These are phyloP conservation scores for Halcyon senegalensis DNA, from an alignment of 2,113 vertebrate species.

Conservation along the genomic window DNA sequence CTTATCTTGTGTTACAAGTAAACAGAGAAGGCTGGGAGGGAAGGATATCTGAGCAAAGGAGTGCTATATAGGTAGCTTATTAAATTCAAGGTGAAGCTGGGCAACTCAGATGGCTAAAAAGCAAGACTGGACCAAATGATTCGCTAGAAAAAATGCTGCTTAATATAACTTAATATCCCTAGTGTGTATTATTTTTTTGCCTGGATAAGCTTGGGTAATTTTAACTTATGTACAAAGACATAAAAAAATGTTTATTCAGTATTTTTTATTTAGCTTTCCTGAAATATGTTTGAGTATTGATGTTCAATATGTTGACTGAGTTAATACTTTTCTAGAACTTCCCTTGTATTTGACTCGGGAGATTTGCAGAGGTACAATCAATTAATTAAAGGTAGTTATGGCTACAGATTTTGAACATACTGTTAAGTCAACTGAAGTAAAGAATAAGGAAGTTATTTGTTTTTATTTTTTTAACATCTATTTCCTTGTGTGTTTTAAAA, in stretches of 20 bases:
- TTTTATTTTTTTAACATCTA: neutral
- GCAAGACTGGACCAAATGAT: neutral
- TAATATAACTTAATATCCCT: neutral
- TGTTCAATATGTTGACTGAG: neutral
- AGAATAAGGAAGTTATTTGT: neutral
- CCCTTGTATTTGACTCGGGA: neutral
- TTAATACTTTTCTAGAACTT: neutral
- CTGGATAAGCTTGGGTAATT: neutral
- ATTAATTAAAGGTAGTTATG: neutral
- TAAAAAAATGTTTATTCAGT: neutral
- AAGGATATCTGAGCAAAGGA: neutral
- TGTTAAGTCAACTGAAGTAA: neutral
- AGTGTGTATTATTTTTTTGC: neutral
- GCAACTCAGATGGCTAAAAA: neutral
- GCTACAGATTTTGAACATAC: neutral
- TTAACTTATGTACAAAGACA: neutral
- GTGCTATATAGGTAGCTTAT: neutral
- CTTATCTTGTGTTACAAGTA: neutral
- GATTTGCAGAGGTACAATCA: neutral
- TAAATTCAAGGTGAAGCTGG: constrained; percentile 20
- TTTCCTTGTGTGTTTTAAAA: neutral
- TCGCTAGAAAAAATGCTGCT: neutral
- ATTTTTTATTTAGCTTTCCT: neutral
- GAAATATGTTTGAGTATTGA: neutral
- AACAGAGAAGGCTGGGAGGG: neutral